These are phyloP conservation scores for Albula goreensis DNA, from an alignment of 2,113 vertebrate genomes.

Conservation along the genomic window DNA sequence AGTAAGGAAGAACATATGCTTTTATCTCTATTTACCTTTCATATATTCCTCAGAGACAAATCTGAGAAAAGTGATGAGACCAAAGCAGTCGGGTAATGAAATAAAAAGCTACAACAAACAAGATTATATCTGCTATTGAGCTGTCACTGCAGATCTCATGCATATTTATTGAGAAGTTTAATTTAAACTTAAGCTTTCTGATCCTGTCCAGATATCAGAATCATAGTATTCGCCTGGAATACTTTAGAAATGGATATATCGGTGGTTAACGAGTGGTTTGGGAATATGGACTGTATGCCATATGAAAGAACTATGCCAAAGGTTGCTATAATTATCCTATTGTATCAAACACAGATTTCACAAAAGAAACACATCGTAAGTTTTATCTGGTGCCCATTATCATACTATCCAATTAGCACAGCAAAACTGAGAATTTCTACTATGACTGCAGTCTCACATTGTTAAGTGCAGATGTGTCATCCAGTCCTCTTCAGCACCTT, in stretches of 20 bases:
- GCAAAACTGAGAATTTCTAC: no score
- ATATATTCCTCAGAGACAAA: constrained; percentile 1
- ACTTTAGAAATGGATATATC: not conserved
- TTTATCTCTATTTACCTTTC: constrained; percentile 6
- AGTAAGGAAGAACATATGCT: not conserved
- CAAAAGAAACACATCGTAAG: no score
- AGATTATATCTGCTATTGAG: not conserved
- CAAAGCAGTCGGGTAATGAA: not conserved
- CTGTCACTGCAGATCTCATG: not conserved
- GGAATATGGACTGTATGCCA: not conserved
- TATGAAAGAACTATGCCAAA: no score
- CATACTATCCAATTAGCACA: no score
- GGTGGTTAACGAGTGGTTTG: not conserved
- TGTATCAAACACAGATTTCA: no score
- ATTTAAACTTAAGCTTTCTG: not conserved
- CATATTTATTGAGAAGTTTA: constrained; percentile 3
- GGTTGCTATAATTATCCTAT: no score
- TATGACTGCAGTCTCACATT: no score
- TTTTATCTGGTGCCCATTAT: no score
- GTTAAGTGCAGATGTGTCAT: no score
- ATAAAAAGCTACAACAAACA: constrained; percentile 1
- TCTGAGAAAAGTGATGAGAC: not conserved
- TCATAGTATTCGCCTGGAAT: not conserved
- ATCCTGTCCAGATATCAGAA: not conserved
- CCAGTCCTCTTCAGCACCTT: not conserved